phyloP scores from a whole-genome alignment of 2,797 vertebrate species.

The Gallinago solitaria region DNA sequence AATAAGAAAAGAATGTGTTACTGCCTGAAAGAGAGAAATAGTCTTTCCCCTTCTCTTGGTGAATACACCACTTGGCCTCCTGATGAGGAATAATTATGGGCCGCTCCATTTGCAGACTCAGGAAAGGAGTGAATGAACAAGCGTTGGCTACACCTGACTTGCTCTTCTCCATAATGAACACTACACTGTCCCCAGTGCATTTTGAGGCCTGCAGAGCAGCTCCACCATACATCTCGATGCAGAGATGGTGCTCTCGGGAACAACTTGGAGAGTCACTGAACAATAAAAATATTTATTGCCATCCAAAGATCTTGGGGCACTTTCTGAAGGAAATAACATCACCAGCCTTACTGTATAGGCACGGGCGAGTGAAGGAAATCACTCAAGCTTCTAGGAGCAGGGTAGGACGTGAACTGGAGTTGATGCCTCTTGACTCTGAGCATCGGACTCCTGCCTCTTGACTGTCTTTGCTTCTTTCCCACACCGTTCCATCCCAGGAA shows the following conservation, averaged over 20 bases:
- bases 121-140: not conserved
- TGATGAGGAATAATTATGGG: constrained; percentile 2
- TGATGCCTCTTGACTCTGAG: not conserved
- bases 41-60: not conserved
- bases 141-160: not conserved
- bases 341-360: not conserved
- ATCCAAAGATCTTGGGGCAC: not conserved
- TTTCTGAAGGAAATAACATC: not conserved
- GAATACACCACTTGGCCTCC: not conserved
- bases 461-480: not conserved
- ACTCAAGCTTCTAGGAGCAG: not conserved
- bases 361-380: not conserved
- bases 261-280: not conserved
- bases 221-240: not conserved
- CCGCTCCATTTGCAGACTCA: constrained; percentile 25
- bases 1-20: constrained; percentile 24
- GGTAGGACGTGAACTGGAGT: not conserved
- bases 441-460: not conserved
- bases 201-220: not conserved
- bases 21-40: constrained; percentile 23
- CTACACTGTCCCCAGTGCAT: not conserved
- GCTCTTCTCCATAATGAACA: not conserved
- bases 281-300: not conserved
- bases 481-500: not conserved
- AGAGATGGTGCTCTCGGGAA: not conserved